Base-by-base conservation (phyloP, 2,888 invertebrate genomes). In the Noctua pronuba region DNA sequence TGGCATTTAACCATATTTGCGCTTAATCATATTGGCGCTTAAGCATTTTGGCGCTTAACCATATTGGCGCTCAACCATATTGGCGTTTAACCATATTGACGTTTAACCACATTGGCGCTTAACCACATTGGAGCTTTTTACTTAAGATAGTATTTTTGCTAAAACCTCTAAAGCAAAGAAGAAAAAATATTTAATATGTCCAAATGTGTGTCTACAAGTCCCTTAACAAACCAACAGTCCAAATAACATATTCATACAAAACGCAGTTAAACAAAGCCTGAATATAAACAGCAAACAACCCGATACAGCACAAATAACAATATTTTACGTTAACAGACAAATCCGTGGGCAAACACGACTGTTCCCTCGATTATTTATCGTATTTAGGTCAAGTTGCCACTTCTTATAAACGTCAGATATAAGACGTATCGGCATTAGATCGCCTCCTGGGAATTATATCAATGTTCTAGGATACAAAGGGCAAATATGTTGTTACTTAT, bases 351-450 rank as follows among this genome's bases (percentile, higher is more conserved):
- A 81, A 81, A 85, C 62, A 76, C 24, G 44, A 68, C 49, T 80
- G 72, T 10, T 55, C 35, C 35, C 35, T 62, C 35, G 58, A 66
- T 65, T 85, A 82, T 85, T 69, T 85, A 75, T 75, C 69, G 58
- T 65, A 76, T 69, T 55, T 79, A 70, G 82, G 82, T 84, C 84
- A 78, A 85, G n/a, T 68, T 58, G 77, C n/a, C 71, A n/a, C 31
- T 75, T 80, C 85, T 72, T 81, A 83, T 83, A 74, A 65, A 75
- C 44, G 85, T 79, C 84, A 67, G 60, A 68, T 62, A 11, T 44
- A 78, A 75, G 78, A 82, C 49, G 49, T 74, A 82, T 85, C 52
- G 65, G 70, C 35, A 64, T 72, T 58, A 52, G 49, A 67, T 13
- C 41, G 49, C 38, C 60, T n/a, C 70, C 31, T n/a, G 80, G 72